phyloP scores from a whole-genome alignment of 2,888 invertebrate genomes.

The Eristalinus aeneus region DNA sequence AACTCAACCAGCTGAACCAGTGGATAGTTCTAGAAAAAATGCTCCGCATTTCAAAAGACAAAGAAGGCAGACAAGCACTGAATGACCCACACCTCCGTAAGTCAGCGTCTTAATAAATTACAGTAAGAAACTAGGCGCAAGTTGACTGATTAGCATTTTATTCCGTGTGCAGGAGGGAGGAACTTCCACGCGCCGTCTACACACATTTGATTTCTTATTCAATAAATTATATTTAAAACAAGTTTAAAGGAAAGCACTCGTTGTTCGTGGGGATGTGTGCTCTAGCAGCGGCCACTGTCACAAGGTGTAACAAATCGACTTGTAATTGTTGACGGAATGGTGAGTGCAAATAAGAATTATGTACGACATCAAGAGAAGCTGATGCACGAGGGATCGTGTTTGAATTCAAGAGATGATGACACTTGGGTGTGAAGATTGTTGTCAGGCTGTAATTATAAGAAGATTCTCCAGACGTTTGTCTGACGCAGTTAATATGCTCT shows the following conservation, averaged over 20 bases:
- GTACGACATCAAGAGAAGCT: background rate
- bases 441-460: background rate
- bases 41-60: background rate
- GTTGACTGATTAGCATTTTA: background rate
- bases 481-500: background rate
- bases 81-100: background rate
- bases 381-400: background rate
- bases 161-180: background rate
- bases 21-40: background rate
- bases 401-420: background rate
- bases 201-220: background rate
- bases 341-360: background rate
- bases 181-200: background rate
- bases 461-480: background rate
- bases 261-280: background rate
- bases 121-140: background rate
- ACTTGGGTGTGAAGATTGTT: background rate
- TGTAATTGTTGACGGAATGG: background rate
- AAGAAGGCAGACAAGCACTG: background rate
- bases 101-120: background rate
- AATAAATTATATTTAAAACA: background rate
- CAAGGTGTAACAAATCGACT: background rate
- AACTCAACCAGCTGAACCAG: background rate
- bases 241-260: background rate
- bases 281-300: background rate